Evolutionary conservation across 2,797 vertebrate genomes (phyloP).

Genomic region (Microcaecilia unicolor): DNA sequence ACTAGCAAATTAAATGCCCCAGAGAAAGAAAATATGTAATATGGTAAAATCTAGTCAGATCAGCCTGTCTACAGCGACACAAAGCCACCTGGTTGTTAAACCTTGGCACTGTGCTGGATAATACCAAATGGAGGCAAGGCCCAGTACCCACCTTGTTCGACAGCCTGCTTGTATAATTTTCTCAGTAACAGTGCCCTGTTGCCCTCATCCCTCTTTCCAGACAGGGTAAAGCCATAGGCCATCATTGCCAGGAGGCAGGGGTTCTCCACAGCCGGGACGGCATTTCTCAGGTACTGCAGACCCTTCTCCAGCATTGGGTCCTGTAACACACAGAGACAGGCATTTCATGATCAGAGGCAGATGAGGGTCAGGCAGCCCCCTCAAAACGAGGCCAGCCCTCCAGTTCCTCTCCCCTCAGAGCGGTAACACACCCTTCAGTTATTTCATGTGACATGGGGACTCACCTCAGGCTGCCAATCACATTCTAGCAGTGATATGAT

Average conservation of each 20-base stretch:
- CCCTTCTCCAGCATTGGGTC: constrained; percentile 20
- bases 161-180: constrained; percentile 20
- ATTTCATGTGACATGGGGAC: too few species aligned
- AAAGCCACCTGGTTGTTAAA: background rate
- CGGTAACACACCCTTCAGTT: too few species aligned
- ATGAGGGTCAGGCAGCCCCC: too few species aligned
- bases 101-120: too few species aligned
- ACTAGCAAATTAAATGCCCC: too few species aligned
- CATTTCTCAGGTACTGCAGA: constrained; percentile 22
- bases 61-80: too few species aligned
- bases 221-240: constrained; percentile 43
- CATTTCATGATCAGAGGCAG: too few species aligned
- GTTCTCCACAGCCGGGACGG: constrained; percentile 1
- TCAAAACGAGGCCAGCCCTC: too few species aligned
- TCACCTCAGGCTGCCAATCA: background rate
- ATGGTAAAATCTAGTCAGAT: too few species aligned
- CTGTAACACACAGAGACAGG: constrained; percentile 6
- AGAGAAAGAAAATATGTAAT: too few species aligned
- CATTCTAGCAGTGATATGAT: background rate
- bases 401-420: too few species aligned
- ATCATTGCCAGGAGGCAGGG: constrained; percentile 40
- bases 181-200: constrained; percentile 13
- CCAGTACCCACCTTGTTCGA: constrained; percentile 28
- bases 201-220: constrained; percentile 11
- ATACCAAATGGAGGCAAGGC: background rate